These are phyloP conservation scores for Albula goreensis DNA, from an alignment of 2,113 vertebrate species.

Conservation along the genomic window DNA sequence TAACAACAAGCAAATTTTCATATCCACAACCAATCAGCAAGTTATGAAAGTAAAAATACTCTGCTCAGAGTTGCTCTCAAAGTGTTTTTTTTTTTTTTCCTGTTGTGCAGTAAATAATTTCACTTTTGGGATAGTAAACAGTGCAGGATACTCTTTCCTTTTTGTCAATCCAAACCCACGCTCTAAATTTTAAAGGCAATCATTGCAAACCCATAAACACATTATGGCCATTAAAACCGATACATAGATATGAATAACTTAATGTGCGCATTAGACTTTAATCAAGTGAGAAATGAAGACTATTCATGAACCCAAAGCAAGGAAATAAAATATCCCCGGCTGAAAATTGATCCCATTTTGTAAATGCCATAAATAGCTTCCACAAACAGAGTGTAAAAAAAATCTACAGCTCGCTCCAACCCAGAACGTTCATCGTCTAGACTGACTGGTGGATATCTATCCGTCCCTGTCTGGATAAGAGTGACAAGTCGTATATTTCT, in stretches of 20 bases:
- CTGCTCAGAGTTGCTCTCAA: too few relatives aligned
- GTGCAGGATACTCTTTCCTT: too few relatives aligned
- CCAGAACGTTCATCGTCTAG: constrained; percentile 57
- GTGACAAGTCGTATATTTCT: constrained; percentile 72
- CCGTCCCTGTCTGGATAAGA: constrained; percentile 60
- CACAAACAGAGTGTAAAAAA: not conserved
- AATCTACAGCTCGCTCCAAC: not conserved
- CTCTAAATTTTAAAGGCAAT: not conserved
- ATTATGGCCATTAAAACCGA: not conserved
- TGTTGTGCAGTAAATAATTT: too few relatives aligned
- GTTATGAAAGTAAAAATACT: too few relatives aligned
- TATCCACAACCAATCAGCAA: too few relatives aligned
- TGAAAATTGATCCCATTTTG: not conserved
- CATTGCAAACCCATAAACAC: not conserved
- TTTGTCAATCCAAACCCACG: too few relatives aligned
- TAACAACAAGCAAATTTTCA: too few relatives aligned
- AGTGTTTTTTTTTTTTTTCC: too few relatives aligned
- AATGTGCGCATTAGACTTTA: not conserved
- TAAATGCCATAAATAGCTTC: not conserved
- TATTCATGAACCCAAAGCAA: not conserved
- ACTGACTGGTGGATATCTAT: constrained; percentile 64
- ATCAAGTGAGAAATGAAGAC: not conserved
- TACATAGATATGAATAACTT: not conserved
- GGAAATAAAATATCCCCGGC: not conserved
- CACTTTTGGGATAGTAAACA: too few relatives aligned